phyloP scores from a whole-genome alignment of 1,140 invertebrate species.

The Diploscapter pachys region DNA sequence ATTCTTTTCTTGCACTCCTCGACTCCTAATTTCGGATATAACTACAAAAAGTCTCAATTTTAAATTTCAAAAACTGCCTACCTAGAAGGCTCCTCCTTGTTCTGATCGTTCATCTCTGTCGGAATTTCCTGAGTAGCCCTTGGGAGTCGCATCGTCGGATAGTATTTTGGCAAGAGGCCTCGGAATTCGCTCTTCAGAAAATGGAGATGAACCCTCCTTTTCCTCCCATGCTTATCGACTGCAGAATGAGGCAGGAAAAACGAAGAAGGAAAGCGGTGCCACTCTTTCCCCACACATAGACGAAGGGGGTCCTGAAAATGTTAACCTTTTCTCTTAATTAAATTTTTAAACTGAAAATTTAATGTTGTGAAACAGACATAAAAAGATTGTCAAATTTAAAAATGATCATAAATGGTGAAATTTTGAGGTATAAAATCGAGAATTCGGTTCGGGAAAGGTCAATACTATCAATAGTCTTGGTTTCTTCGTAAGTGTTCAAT shows the following conservation, averaged over 20 bases:
- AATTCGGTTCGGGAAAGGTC: too few species aligned
- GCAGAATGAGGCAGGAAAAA: constrained; percentile 80
- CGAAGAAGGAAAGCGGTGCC: constrained; percentile 89
- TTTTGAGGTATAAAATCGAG: too few species aligned
- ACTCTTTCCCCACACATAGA: constrained; percentile 94
- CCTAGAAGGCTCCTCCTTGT: constrained; percentile 77
- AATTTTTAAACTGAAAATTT: too few species aligned
- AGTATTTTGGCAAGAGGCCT: constrained; percentile 81
- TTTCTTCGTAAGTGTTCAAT: too few species aligned
- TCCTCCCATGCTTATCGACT: constrained; percentile 21
- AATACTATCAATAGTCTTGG: too few species aligned
- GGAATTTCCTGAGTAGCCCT: constrained; percentile 77
- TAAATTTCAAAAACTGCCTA: background rate
- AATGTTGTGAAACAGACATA: too few species aligned
- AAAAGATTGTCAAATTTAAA: too few species aligned
- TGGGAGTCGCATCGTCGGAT: constrained; percentile 50
- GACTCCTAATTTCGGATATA: too few species aligned
- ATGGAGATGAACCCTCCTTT: constrained; percentile 6
- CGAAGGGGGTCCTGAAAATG: constrained; percentile 68
- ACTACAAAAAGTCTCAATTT: too few species aligned
- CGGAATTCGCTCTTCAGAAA: constrained; percentile 81
- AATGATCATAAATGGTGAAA: too few species aligned
- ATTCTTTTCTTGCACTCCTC: too few species aligned
- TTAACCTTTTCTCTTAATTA: background rate
- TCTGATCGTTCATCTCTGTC: constrained; percentile 86